phyloP scores from a whole-genome alignment of 2,888 invertebrate species.

The Tenthredo amoena region DNA sequence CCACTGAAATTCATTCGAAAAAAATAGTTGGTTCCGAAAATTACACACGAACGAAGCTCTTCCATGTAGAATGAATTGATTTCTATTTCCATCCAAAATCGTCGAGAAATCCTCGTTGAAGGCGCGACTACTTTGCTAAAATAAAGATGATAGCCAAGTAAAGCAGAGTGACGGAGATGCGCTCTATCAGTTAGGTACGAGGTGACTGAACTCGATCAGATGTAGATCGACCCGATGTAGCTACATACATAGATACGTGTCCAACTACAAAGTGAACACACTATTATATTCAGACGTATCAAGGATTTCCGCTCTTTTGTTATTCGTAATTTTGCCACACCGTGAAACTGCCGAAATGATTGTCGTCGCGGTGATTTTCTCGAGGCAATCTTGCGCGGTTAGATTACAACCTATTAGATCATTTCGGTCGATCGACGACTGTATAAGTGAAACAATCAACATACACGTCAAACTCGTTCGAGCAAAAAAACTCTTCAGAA shows the following conservation, averaged over 20 bases:
- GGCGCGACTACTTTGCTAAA: neutral
- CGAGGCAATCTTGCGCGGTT: neutral
- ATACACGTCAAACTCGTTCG: neutral
- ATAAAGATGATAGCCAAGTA: neutral
- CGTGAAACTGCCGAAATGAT: slow-evolving; percentile 43
- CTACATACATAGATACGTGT: neutral
- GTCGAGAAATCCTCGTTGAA: neutral
- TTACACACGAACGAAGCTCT: neutral
- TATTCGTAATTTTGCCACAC: neutral
- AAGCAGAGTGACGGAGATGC: slow-evolving; percentile 36
- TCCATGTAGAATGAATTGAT: neutral
- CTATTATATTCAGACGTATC: neutral
- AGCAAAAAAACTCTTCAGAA: neutral
- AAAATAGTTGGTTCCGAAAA: too few relatives aligned
- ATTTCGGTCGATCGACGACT: slow-evolving; percentile 9
- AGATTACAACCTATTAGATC: neutral
- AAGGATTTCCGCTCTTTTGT: slow-evolving; percentile 42
- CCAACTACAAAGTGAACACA: neutral
- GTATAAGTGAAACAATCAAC: neutral
- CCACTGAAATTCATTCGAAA: too few relatives aligned
- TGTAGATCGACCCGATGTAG: neutral
- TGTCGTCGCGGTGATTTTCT: slow-evolving; percentile 30
- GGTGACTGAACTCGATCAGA: slow-evolving; percentile 28
- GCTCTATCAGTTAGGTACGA: slow-evolving; percentile 11
- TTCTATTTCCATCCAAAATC: neutral